A percentile compares a stretch with the other conserved stretches of the same genome.
Evolutionary conservation across 1,140 invertebrate genomes (phyloP).

Genomic region (Scaptomyza pallida): DNA sequence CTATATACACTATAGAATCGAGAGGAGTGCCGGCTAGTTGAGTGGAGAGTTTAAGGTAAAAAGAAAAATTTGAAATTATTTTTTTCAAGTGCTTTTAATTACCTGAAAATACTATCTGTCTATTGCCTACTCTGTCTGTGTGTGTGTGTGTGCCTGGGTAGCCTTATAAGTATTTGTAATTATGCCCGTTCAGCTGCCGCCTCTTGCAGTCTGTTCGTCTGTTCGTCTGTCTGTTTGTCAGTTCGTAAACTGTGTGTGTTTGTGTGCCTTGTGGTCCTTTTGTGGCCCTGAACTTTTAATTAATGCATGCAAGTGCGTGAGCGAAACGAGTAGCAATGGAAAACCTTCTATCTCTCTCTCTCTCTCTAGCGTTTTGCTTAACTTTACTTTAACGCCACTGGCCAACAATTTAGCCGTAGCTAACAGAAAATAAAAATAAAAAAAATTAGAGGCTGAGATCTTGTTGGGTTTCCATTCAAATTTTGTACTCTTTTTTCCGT

Average conservation of each 20-base stretch:
- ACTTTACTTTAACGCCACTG: slow-evolving; percentile 5
- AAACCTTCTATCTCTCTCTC: too few relatives aligned
- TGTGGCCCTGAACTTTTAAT: slow-evolving; percentile 43
- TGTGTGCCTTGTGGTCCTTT: not conserved
- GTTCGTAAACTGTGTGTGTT: too few relatives aligned
- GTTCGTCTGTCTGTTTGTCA: slow-evolving; percentile 26
- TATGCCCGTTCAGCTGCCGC: slow-evolving; percentile 48
- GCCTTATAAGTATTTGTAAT: slow-evolving; percentile 25
- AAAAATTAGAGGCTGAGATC: too few relatives aligned
- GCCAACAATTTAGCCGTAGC: slow-evolving; percentile 5
- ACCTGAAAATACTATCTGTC: too few relatives aligned
- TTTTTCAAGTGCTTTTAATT: too few relatives aligned
- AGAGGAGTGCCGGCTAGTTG: too few relatives aligned
- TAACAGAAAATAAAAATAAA: slow-evolving; percentile 30
- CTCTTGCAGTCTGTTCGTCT: too few relatives aligned
- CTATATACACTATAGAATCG: too few relatives aligned
- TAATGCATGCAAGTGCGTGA: slow-evolving; percentile 48
- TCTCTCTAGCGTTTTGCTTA: too few relatives aligned
- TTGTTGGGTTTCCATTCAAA: slow-evolving; percentile 17
- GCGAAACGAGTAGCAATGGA: not conserved
- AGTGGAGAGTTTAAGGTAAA: too few relatives aligned
- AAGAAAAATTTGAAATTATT: too few relatives aligned
- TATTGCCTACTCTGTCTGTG: not conserved
- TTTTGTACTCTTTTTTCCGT: not conserved
- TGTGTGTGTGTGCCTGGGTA: not conserved